Evolutionary conservation across 2,888 invertebrate species (phyloP).

Genomic region (Lordiphosa andalusiaca): DNA sequence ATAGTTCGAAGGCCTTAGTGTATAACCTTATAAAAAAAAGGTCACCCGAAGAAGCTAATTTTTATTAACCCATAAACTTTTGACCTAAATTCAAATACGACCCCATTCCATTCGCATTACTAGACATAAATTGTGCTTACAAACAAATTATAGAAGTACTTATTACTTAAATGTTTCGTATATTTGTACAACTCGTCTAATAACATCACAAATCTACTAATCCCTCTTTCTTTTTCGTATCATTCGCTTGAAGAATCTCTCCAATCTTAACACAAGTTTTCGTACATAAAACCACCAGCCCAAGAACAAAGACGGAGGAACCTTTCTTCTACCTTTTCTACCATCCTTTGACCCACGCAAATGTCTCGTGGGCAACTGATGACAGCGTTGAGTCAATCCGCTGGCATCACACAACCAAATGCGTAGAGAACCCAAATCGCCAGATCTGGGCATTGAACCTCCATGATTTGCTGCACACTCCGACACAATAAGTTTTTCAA

Average conservation of each 20-base stretch:
- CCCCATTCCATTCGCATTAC: too few species aligned
- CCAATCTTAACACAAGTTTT: conserved; percentile 12
- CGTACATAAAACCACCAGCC: conserved; percentile 12
- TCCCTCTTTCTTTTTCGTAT: neutral
- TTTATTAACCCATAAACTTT: too few species aligned
- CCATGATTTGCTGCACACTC: conserved; percentile 18
- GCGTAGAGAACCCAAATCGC: conserved; percentile 31
- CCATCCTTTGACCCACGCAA: neutral
- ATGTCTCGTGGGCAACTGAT: neutral
- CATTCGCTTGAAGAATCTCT: conserved; percentile 1
- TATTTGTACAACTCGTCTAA: too few species aligned
- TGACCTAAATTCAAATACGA: too few species aligned
- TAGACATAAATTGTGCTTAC: too few species aligned
- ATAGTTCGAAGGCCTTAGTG: too few species aligned
- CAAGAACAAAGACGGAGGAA: neutral
- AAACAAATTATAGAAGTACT: too few species aligned
- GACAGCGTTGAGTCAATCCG: conserved; percentile 2
- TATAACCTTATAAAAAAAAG: too few species aligned
- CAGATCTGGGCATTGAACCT: conserved; percentile 2
- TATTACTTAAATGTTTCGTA: too few species aligned
- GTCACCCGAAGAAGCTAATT: too few species aligned
- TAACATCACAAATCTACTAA: too few species aligned
- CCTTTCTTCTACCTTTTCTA: conserved; percentile 3
- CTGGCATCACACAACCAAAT: conserved; percentile 35
- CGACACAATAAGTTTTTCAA: conserved; percentile 39